Evolutionary conservation across 2,797 vertebrate genomes (phyloP).

Genomic region (Sebastes kiyomatsui): DNA sequence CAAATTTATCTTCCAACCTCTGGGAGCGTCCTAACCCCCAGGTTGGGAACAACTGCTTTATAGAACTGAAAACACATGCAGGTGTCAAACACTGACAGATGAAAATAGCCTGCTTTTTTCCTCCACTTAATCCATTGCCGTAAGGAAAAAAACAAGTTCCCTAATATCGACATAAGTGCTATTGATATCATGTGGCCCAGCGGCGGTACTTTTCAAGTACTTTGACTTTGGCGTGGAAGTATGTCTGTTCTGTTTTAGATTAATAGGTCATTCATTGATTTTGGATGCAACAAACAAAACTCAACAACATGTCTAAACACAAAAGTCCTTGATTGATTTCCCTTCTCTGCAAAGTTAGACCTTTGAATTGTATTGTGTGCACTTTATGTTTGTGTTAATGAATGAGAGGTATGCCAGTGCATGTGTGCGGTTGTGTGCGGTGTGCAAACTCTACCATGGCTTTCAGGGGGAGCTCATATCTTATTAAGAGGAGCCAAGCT

Average conservation of each 20-base stretch:
- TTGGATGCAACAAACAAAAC: slow-evolving; percentile 18
- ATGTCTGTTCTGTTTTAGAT: slow-evolving; percentile 23
- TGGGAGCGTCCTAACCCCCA: slow-evolving; percentile 5
- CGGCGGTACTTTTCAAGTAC: slow-evolving; percentile 2
- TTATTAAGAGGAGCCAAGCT: neutral
- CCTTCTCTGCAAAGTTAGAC: slow-evolving; percentile 12
- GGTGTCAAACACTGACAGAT: slow-evolving; percentile 18
- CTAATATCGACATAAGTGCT: slow-evolving; percentile 25
- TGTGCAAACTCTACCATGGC: neutral
- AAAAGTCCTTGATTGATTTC: slow-evolving; percentile 22
- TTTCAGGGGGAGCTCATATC: neutral
- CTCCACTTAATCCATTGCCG: neutral
- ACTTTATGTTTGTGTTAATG: neutral
- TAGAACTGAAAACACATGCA: neutral
- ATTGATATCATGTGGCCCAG: slow-evolving; percentile 20
- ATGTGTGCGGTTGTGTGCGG: neutral
- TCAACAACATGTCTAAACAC: slow-evolving; percentile 4
- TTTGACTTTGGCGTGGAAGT: slow-evolving; percentile 29
- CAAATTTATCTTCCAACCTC: slow-evolving; percentile 10
- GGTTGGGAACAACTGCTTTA: neutral
- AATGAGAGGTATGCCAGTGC: slow-evolving; percentile 4
- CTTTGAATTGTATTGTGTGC: slow-evolving; percentile 3
- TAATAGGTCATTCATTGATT: slow-evolving; percentile 44
- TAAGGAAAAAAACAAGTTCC: slow-evolving; percentile 1
- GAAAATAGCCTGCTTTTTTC: neutral